Conservation (phyloP, 2,888 invertebrate species). For the Himalopsyche anomala region DNA sequence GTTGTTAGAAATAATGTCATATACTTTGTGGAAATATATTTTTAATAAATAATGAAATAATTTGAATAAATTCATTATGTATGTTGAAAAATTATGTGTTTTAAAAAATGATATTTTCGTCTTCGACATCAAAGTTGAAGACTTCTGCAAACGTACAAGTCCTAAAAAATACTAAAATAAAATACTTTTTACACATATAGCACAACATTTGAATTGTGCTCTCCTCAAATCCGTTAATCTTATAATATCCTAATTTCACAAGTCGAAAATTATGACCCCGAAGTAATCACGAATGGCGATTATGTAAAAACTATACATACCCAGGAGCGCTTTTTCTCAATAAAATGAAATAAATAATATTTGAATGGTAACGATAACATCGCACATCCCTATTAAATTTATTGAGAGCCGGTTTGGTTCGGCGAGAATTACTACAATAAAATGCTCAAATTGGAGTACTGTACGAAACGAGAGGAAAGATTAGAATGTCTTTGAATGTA, state of each 20-base stretch:
- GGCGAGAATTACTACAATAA: conserved; percentile 22
- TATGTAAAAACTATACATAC: conserved; percentile 55
- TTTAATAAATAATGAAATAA: no score
- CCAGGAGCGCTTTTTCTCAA: conserved; percentile 62
- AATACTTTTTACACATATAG: no score
- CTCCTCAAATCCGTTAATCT: no score
- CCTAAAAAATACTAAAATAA: no score
- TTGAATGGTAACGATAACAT: conserved; percentile 61
- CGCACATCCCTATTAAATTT: conserved; percentile 63
- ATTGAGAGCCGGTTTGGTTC: conserved; percentile 51
- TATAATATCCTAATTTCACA: background rate
- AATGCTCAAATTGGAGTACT: conserved; percentile 56
- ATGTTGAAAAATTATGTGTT: no score
- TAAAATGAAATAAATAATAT: conserved; percentile 60
- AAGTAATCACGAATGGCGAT: conserved; percentile 51
- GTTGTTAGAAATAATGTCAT: no score
- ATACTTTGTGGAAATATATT: no score
- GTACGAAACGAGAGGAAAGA: conserved; percentile 54
- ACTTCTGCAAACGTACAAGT: no score
- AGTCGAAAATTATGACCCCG: conserved; percentile 17
- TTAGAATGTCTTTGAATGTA: conserved; percentile 39
- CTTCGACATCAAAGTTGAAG: no score
- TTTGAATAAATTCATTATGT: no score
- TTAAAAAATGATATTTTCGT: no score
- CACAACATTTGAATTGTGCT: no score